phyloP scores from a whole-genome alignment of 2,888 invertebrate species.

The Dynastes maya region DNA sequence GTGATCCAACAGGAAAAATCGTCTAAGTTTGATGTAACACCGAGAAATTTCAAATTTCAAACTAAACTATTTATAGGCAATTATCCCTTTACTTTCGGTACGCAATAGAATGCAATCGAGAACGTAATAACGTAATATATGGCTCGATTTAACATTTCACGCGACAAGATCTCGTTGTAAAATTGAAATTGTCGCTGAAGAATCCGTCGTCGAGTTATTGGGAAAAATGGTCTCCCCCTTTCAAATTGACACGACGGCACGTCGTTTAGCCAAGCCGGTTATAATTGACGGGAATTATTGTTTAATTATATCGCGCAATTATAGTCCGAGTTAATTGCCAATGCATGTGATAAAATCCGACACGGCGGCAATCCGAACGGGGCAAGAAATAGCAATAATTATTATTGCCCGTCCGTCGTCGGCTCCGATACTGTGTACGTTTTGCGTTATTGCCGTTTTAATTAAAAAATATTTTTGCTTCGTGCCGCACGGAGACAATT shows the following conservation, averaged over 20 bases:
- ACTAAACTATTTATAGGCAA: background rate
- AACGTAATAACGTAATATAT: no score
- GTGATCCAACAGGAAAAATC: no score
- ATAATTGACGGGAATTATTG: constrained; percentile 40
- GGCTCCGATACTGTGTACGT: background rate
- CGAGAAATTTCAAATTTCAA: background rate
- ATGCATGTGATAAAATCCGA: constrained; percentile 43
- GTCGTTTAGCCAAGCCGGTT: background rate
- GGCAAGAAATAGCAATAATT: background rate
- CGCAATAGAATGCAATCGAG: no score
- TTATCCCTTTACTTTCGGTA: no score
- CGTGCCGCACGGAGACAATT: constrained; percentile 21
- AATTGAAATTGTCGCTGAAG: no score
- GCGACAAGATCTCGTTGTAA: no score
- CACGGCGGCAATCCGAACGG: constrained; percentile 35
- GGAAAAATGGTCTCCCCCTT: no score
- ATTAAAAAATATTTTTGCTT: constrained; percentile 39
- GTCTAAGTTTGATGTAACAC: no score
- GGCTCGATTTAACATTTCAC: no score
- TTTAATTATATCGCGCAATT: constrained; percentile 42
- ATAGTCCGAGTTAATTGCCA: constrained; percentile 33
- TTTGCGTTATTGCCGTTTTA: constrained; percentile 38
- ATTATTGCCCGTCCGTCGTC: background rate
- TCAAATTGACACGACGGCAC: no score
- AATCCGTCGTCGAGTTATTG: no score